These are phyloP conservation scores for Troilus luridus DNA, from an alignment of 2,888 invertebrate genomes.

Conservation along the genomic window DNA sequence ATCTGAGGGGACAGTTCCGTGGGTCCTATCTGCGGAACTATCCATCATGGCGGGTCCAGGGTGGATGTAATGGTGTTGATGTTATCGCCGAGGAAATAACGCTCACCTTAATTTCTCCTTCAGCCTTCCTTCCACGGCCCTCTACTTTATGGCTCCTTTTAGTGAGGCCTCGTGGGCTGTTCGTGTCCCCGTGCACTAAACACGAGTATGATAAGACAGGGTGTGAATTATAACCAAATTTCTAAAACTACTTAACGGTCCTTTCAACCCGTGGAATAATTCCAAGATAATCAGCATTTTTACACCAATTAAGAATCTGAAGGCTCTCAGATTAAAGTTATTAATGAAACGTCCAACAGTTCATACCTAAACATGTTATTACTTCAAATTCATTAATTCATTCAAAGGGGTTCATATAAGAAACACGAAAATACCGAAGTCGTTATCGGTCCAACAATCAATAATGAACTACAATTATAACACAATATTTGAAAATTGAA, in stretches of 20 bases:
- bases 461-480: too few relatives aligned
- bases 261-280: neutral
- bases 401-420: too few relatives aligned
- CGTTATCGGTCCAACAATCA: too few relatives aligned
- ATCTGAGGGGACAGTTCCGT: neutral
- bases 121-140: neutral
- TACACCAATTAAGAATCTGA: neutral
- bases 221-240: slow-evolving; percentile 25
- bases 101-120: slow-evolving; percentile 15
- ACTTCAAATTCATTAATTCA: too few relatives aligned
- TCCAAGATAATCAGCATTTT: neutral
- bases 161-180: neutral
- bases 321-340: neutral
- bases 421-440: too few relatives aligned
- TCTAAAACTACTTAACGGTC: neutral
- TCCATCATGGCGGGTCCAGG: slow-evolving; percentile 13
- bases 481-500: too few relatives aligned
- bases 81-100: slow-evolving; percentile 1
- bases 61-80: slow-evolving; percentile 10
- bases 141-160: neutral
- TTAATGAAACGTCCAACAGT: neutral
- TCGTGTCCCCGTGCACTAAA: neutral
- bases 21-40: neutral
- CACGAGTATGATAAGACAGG: neutral
- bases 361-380: neutral